Base-by-base conservation (phyloP, 2,797 vertebrate species). In the Chromis chromis region DNA sequence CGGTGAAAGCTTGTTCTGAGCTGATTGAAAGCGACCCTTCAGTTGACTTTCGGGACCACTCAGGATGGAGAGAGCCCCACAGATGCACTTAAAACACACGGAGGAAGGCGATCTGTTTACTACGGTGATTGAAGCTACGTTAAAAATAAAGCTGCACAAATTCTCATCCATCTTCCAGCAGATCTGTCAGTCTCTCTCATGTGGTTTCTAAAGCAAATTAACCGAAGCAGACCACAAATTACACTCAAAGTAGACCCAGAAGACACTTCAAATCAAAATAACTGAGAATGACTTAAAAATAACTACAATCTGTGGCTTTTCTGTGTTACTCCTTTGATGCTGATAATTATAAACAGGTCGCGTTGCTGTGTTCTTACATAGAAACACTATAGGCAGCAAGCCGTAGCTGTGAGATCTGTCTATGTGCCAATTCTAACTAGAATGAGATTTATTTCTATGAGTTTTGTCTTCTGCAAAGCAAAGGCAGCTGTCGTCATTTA, bases 31-130 rank as follows among this genome's bases (percentile, higher is more conserved):
- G 52, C 25, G 25, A 83, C 62, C 86, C 74, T 28, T 28, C 28
- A 5, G 80, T 77, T 83, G 87, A 86, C 82, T 85, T 81, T 74
- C 77, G 65, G 83, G 55, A n/a, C 70, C 84, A 74, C 83, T 85
- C 58, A 52, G 48, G 27, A 58, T n/a, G 11, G 10, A 69, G 10
- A 76, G 77, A 78, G 70, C 66, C 61, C 85, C 62, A 81, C 76
- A 65, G 76, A 72, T 33, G 58, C 54, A 76, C 78, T 79, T 21
- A 76, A 19, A 70, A 86, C 64, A 0, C 28, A 50, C 1, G 13
- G 22, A 76, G 59, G 50, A 55, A 24, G 53, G 22, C 31, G 9
- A 36, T 21, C 49, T 39, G 65, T 84, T 84, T 84, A 49, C 69
- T 74, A 10, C 50, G 10, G 64, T 16, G 55, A 72, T 70, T 58